Conservation (phyloP, 2,888 invertebrate genomes). For the Linyphia triangularis region DNA sequence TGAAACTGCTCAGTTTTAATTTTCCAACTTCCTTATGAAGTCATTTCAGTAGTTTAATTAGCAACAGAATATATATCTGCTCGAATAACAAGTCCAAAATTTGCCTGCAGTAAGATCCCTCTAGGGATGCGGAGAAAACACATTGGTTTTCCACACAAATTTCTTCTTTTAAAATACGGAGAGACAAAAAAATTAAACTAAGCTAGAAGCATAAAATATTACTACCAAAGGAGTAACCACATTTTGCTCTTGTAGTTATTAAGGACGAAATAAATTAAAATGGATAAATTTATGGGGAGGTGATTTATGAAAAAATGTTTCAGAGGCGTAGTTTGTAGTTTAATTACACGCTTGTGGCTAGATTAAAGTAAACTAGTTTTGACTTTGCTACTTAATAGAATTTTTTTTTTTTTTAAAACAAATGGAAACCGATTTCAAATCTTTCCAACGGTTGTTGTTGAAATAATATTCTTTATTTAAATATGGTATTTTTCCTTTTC, state of each 20-base stretch:
- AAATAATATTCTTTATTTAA: no score
- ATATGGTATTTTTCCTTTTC: no score
- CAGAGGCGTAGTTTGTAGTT: not conserved
- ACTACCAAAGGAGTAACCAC: slow-evolving; percentile 8
- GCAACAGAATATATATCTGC: not conserved
- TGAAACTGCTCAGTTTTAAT: not conserved
- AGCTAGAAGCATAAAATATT: not conserved
- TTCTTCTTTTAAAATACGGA: not conserved
- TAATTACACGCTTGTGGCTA: slow-evolving; percentile 35
- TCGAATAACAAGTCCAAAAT: not conserved
- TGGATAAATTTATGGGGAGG: not conserved
- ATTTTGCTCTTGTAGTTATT: slow-evolving; percentile 6
- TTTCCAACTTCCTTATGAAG: not conserved
- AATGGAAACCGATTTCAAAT: no score
- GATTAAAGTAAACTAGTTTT: not conserved
- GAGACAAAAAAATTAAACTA: not conserved
- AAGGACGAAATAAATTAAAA: not conserved
- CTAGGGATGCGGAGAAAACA: not conserved
- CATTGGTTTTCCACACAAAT: not conserved
- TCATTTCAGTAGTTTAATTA: slow-evolving; percentile 4
- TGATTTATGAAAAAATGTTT: not conserved
- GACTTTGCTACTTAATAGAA: not conserved
- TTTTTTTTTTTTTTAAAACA: not conserved
- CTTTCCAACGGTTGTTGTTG: no score
- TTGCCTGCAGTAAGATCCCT: not conserved